These are phyloP conservation scores for Chunga burmeisteri DNA, from an alignment of 2,113 vertebrate genomes.

Conservation along the genomic window DNA sequence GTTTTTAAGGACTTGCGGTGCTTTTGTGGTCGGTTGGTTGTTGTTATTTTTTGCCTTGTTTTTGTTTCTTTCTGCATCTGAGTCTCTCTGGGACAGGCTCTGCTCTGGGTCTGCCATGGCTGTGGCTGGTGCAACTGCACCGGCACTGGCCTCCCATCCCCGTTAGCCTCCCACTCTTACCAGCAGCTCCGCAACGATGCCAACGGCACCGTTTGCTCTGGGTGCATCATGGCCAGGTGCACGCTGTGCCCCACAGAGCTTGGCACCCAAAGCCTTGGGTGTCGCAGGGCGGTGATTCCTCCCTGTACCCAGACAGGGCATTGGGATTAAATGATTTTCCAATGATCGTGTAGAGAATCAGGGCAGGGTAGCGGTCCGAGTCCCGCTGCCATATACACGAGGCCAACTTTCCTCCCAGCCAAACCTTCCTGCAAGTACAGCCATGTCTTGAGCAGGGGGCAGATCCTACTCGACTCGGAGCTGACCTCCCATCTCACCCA, in stretches of 20 bases:
- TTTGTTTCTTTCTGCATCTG: neutral
- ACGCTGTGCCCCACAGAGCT: neutral
- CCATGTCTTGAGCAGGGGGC: neutral
- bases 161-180: rapidly evolving
- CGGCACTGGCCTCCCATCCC: rapidly evolving
- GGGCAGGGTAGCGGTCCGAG: neutral
- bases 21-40: neutral
- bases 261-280: neutral
- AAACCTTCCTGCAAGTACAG: neutral
- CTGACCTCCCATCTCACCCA: neutral
- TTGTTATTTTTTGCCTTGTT: neutral
- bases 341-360: neutral
- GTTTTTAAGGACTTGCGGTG: neutral
- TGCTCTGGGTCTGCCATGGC: neutral
- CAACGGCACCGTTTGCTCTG: neutral
- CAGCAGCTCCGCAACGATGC: neutral
- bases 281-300: neutral
- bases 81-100: neutral
- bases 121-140: neutral
- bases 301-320: neutral
- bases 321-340: neutral
- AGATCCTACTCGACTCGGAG: neutral
- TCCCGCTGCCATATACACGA: neutral
- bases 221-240: neutral
- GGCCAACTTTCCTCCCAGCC: neutral